Evolutionary conservation across 2,797 vertebrate genomes (phyloP).

Genomic region (Bryconaethiops microstoma): DNA sequence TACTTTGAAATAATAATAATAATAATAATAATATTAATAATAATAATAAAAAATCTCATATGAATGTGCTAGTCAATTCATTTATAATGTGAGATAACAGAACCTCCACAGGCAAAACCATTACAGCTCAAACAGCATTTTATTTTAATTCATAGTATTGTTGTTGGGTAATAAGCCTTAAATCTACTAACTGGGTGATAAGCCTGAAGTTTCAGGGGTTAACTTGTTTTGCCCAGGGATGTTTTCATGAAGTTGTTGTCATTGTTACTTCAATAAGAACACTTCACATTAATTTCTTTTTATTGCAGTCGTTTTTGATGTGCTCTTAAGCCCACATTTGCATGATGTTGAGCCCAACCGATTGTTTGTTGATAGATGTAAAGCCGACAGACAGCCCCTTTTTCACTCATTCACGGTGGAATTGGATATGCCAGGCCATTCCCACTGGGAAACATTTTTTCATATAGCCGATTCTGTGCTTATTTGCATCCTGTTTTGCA

Average conservation of each 20-base stretch:
- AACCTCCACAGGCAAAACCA: not conserved
- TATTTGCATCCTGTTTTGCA: conserved; percentile 67
- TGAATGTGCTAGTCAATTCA: not conserved
- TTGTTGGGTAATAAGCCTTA: not conserved
- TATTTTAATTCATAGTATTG: not conserved
- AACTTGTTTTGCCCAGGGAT: not conserved
- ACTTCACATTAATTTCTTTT: not conserved
- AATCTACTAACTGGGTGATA: not conserved
- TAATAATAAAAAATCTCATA: not conserved
- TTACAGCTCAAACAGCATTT: not conserved
- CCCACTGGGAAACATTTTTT: conserved; percentile 11
- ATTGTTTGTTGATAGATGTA: conserved; percentile 8
- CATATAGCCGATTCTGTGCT: conserved; percentile 20
- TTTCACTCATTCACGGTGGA: not conserved
- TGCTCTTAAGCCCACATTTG: conserved; percentile 5
- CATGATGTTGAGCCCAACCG: conserved; percentile 6
- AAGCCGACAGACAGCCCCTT: not conserved
- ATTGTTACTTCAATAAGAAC: not conserved
- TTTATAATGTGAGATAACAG: not conserved
- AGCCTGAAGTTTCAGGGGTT: not conserved
- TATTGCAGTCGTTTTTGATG: conserved; percentile 1
- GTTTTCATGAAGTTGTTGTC: not conserved
- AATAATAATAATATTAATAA: too few species aligned
- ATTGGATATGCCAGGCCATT: not conserved
- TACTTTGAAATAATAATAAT: not conserved